phyloP scores from a whole-genome alignment of 2,888 invertebrate genomes.

The Chloroclystis v-ata region DNA sequence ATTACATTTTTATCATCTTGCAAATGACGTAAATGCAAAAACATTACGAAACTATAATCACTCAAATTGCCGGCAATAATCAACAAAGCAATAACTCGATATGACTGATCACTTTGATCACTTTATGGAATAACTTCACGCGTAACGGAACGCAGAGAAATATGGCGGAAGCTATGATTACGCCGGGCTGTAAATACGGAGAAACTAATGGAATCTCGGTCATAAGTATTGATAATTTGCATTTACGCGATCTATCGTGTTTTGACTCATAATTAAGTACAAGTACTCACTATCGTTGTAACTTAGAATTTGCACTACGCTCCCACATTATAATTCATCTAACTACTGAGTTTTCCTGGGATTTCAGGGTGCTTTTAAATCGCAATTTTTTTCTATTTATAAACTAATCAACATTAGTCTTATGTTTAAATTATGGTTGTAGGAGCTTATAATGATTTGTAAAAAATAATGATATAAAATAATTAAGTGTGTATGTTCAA shows the following conservation, averaged over 20 bases:
- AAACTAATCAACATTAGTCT: too few species aligned
- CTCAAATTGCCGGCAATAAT: conserved; percentile 3
- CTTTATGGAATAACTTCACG: conserved; percentile 38
- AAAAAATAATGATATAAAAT: too few species aligned
- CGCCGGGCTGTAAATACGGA: conserved; percentile 16
- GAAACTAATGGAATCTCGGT: conserved; percentile 10
- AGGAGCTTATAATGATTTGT: not conserved
- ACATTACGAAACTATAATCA: conserved; percentile 5
- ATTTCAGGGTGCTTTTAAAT: too few species aligned
- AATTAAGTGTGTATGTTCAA: too few species aligned
- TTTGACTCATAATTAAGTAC: not conserved
- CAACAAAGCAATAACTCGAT: conserved; percentile 13
- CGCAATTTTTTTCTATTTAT: too few species aligned
- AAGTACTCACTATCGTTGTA: too few species aligned
- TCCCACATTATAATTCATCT: too few species aligned
- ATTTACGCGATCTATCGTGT: not conserved
- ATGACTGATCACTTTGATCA: conserved; percentile 33
- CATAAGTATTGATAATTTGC: conserved; percentile 7
- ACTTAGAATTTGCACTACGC: too few species aligned
- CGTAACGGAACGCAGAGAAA: conserved; percentile 53
- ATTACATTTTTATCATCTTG: too few species aligned
- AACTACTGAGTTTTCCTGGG: too few species aligned
- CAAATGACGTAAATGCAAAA: not conserved
- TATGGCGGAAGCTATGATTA: conserved; percentile 38
- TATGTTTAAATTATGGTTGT: not conserved